Evolutionary conservation across 2,113 vertebrate genomes (phyloP).

Genomic region (Plotosus lineatus): DNA sequence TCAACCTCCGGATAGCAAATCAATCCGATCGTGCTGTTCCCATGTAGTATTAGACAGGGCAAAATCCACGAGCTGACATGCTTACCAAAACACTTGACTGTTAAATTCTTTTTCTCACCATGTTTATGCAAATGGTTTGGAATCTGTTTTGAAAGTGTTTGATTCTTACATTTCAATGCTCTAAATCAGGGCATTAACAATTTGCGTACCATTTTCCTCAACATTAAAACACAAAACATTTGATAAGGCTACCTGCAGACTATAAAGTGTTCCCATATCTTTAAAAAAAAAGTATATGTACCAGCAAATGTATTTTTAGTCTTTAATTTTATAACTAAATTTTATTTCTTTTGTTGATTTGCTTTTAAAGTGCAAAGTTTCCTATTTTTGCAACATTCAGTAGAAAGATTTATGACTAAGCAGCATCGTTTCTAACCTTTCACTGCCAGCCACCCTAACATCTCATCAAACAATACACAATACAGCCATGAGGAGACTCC

Average conservation of each 20-base stretch:
- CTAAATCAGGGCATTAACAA: neutral
- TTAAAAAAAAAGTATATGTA: neutral
- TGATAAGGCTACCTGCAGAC: neutral
- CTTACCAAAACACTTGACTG: no score
- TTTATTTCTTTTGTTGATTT: neutral
- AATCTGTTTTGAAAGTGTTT: neutral
- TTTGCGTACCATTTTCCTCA: neutral
- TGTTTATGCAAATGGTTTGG: neutral
- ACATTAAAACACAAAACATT: neutral
- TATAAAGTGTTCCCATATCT: neutral
- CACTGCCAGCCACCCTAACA: conserved; percentile 36
- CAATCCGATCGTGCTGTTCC: no score
- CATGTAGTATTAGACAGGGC: no score
- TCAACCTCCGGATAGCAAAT: no score
- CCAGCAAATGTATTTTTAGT: neutral
- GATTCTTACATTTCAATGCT: neutral
- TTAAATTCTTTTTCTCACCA: neutral
- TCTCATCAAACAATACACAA: conserved; percentile 49
- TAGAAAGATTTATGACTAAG: neutral
- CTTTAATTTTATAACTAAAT: neutral
- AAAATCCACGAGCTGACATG: neutral
- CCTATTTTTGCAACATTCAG: neutral
- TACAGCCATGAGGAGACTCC: neutral
- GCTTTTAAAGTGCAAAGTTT: neutral
- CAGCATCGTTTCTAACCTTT: neutral